These are phyloP conservation scores for Neodontobutis hainanensis DNA, from an alignment of 2,113 vertebrate species.

Conservation along the genomic window DNA sequence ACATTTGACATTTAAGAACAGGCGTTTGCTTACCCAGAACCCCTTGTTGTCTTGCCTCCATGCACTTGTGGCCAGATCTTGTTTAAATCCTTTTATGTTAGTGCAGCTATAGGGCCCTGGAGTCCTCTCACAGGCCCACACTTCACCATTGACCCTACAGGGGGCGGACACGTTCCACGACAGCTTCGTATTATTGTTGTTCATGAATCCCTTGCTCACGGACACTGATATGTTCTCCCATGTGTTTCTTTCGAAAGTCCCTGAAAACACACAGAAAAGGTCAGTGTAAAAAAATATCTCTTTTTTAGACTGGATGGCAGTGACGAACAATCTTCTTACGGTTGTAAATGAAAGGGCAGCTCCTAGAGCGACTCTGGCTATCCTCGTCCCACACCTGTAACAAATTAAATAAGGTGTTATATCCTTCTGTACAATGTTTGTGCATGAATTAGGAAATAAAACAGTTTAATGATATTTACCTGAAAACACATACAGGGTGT, in stretches of 20 bases:
- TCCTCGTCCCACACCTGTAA: slow-evolving; percentile 55
- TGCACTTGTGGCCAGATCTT: slow-evolving; percentile 10
- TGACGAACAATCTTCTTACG: slow-evolving; percentile 21
- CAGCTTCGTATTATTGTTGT: slow-evolving; percentile 30
- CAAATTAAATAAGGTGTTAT: slow-evolving; percentile 16
- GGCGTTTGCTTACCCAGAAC: slow-evolving; percentile 62
- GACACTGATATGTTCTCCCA: slow-evolving; percentile 62
- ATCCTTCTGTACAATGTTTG: background rate
- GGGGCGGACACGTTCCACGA: slow-evolving; percentile 75
- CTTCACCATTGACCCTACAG: slow-evolving; percentile 70
- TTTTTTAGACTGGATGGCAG: background rate
- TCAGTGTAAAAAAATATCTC: background rate
- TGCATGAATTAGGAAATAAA: background rate
- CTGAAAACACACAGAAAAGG: slow-evolving; percentile 32
- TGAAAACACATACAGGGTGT: slow-evolving; percentile 76
- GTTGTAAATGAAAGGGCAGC: slow-evolving; percentile 67
- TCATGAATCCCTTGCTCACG: slow-evolving; percentile 38
- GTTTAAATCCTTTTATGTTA: slow-evolving; percentile 45
- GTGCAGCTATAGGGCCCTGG: slow-evolving; percentile 31
- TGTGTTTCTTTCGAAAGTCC: slow-evolving; percentile 42
- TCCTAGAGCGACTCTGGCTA: slow-evolving; percentile 17
- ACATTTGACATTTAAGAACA: no score
- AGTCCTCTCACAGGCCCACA: slow-evolving; percentile 66
- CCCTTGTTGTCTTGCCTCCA: slow-evolving; percentile 59
- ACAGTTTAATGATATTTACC: slow-evolving; percentile 51